Evolutionary conservation across 2,888 invertebrate species (phyloP).

Genomic region (Brachynemurus nebulosus): DNA sequence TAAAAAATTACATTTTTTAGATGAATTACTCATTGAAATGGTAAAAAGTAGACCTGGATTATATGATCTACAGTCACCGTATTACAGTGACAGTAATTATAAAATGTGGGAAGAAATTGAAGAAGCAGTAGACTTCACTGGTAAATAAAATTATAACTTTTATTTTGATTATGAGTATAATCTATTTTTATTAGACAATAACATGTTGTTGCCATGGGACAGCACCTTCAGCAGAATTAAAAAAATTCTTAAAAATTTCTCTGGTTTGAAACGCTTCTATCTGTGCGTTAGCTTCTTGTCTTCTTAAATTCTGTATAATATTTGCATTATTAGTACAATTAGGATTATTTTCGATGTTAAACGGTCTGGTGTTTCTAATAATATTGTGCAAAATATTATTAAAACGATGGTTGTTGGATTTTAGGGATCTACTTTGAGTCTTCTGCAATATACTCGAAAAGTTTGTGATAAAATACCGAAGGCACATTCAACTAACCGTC

Average conservation of each 20-base stretch:
- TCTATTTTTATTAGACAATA: not conserved
- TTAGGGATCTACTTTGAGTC: not conserved
- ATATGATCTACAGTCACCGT: not conserved
- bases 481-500: conserved; percentile 2
- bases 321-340: not conserved
- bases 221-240: not conserved
- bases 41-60: not conserved
- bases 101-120: not conserved
- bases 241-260: conserved; percentile 2
- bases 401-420: not conserved
- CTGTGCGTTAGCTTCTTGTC: not conserved
- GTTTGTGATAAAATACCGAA: conserved; percentile 2
- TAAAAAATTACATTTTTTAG: no score
- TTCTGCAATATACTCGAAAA: not conserved
- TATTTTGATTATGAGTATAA: no score
- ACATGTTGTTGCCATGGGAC: not conserved
- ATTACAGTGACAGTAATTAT: not conserved
- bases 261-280: not conserved
- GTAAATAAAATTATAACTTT: not conserved
- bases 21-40: not conserved
- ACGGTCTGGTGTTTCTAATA: not conserved
- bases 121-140: not conserved
- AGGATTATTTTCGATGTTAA: not conserved
- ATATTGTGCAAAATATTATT: not conserved
- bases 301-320: not conserved